Evolutionary conservation across 2,888 invertebrate species (phyloP), one percentile per base, ranked within the genome.

Genomic region (Netelia virgata): DNA sequence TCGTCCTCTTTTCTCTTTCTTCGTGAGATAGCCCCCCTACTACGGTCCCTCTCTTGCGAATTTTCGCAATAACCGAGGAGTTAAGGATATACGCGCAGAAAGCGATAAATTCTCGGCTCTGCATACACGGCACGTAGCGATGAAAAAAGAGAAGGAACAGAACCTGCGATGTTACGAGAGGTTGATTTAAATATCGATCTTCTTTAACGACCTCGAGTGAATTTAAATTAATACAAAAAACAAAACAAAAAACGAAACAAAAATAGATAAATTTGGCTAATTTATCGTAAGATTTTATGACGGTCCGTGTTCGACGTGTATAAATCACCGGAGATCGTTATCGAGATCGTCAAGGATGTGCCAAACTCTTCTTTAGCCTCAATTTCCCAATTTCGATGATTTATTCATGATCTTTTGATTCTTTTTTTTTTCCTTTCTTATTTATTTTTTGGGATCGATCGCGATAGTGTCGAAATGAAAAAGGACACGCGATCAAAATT

Each of bases 1-100:
- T 64, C 84, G 68, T 81, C 81, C 73, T 74, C 64, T 81, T 84
- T 81, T 84, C 74, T 74, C 74, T 77, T 69, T 74, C 74, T 64
- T 73, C 84, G 63, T 50, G 43, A 72, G 72, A 53, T 47, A 11
- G 50, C 68, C 59, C 55, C 69, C 77, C 53, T 43, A 16, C 55
- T 16, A 0, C 2, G 28, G 28, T 57, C 55, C 18, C 16, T 16
- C 55, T 16, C 69, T 23, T 72, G n/a, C 72, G 18, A 20, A 66
- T 73, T 77, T 77, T 82, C 77, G 82, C 72, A 77, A 77, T 18
- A 73, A 28, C 41, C 59, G 20, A 66, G 72, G 53, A 28, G 47
- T 55, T 16, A 43, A 72, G 47, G n/a, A 3, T 63, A 43, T 59
- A 47, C 47, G 36, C 14, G n/a, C 23, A 47, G 28, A 14, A 72